Percentiles rank a stretch among this genome's conserved stretches.
Conservation (phyloP, 2,113 vertebrate genomes). For the Uropsilus gracilis region DNA sequence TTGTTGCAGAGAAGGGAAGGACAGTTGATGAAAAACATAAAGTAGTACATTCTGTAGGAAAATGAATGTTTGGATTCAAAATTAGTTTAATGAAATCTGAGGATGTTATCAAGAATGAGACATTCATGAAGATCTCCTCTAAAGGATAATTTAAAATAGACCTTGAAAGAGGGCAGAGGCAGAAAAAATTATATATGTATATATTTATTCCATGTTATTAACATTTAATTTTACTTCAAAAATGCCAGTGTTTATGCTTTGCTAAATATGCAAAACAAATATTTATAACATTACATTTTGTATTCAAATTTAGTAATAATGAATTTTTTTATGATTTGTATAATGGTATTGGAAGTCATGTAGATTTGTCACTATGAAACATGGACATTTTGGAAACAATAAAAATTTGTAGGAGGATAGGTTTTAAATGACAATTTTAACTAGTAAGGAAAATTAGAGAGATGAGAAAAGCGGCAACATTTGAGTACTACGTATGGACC, state of each 20-base stretch:
- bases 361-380: too few species aligned
- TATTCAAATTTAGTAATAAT: too few species aligned
- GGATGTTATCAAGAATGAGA: not conserved
- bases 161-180: not conserved
- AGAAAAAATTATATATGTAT: not conserved
- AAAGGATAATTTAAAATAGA: not conserved
- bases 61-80: not conserved
- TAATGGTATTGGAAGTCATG: too few species aligned
- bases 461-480: not conserved
- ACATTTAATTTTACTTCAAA: not conserved
- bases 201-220: too few species aligned
- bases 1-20: not conserved
- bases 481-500: not conserved
- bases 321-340: too few species aligned
- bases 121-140: not conserved
- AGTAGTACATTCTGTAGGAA: not conserved
- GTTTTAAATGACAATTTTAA: too few species aligned
- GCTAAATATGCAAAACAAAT: too few species aligned
- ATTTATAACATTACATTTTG: too few species aligned
- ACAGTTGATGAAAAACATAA: not conserved
- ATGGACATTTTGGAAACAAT: not conserved
- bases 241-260: not conserved
- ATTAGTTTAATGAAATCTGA: not conserved
- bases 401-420: not conserved
- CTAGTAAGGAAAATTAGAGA: not conserved